Percentiles rank a stretch among this genome's conserved stretches.
phyloP scores from a whole-genome alignment of 2,888 invertebrate species.

The Melanargia galathea region DNA sequence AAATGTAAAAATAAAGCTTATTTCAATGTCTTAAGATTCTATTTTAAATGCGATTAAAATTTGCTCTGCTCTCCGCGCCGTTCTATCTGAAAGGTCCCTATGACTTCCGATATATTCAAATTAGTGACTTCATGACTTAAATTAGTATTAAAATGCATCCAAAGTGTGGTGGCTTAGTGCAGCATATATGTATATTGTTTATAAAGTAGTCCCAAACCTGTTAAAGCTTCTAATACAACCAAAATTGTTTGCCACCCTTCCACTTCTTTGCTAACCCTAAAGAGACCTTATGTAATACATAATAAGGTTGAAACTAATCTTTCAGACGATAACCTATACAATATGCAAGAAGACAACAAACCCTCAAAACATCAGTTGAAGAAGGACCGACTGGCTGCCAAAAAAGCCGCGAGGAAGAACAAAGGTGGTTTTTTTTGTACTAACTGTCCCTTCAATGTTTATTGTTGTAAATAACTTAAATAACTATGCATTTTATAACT shows the following conservation, averaged over 20 bases:
- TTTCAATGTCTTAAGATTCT: no score
- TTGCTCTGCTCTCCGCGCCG: no score
- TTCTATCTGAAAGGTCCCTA: no score
- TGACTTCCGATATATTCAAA: no score
- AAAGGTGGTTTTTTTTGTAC: constrained; percentile 56
- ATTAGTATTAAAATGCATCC: no score
- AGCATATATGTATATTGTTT: no score
- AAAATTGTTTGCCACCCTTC: constrained; percentile 1
- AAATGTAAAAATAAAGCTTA: no score
- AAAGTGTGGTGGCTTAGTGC: no score
- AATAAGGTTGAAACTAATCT: constrained; percentile 46
- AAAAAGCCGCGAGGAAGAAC: constrained; percentile 80
- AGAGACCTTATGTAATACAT: constrained; percentile 28
- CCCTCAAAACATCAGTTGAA: constrained; percentile 85
- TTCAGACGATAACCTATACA: constrained; percentile 77
- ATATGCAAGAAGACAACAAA: constrained; percentile 79
- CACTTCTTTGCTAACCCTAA: background rate
- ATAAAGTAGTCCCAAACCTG: no score
- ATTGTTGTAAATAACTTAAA: constrained; percentile 13
- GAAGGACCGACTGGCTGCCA: constrained; percentile 83
- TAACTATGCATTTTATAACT: background rate
- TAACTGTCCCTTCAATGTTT: constrained; percentile 4
- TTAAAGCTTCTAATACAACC: background rate
- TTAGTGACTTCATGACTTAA: no score
- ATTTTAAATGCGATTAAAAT: no score